These are phyloP conservation scores for Euura lappo DNA, from an alignment of 1,140 invertebrate genomes.

Conservation along the genomic window DNA sequence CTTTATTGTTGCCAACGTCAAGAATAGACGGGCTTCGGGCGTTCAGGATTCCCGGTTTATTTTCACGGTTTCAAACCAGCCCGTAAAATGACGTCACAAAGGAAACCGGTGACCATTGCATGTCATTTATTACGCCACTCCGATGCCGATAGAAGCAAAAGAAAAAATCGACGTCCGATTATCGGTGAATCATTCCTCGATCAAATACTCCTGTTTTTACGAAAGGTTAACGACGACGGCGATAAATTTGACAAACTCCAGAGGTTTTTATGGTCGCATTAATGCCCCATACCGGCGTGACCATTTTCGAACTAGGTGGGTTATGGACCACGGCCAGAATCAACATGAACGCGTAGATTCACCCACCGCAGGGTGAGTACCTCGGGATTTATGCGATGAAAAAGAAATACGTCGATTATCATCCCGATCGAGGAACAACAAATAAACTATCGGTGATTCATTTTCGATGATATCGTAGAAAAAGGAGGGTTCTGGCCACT, in stretches of 20 bases:
- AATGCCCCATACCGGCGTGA: neutral
- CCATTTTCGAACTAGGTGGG: neutral
- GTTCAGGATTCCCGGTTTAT: slow-evolving; percentile 16
- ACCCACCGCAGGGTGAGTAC: neutral
- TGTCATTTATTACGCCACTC: no score
- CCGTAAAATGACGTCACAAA: neutral
- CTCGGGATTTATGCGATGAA: no score
- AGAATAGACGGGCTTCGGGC: slow-evolving; percentile 26
- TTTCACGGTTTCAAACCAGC: neutral
- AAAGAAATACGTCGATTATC: no score
- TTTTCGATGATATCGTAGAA: no score
- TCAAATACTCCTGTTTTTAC: no score
- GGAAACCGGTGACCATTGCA: neutral
- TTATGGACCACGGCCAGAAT: neutral
- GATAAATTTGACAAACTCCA: neutral
- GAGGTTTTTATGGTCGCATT: neutral
- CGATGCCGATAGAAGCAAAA: no score
- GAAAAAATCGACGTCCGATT: no score
- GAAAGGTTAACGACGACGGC: neutral
- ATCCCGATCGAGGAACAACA: no score
- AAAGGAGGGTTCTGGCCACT: no score
- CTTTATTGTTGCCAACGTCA: slow-evolving; percentile 33
- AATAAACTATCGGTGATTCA: no score
- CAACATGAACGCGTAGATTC: neutral
- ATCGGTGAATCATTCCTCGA: no score